Base-by-base conservation (phyloP, 1,140 invertebrate species). In the Drosophila suzukii region DNA sequence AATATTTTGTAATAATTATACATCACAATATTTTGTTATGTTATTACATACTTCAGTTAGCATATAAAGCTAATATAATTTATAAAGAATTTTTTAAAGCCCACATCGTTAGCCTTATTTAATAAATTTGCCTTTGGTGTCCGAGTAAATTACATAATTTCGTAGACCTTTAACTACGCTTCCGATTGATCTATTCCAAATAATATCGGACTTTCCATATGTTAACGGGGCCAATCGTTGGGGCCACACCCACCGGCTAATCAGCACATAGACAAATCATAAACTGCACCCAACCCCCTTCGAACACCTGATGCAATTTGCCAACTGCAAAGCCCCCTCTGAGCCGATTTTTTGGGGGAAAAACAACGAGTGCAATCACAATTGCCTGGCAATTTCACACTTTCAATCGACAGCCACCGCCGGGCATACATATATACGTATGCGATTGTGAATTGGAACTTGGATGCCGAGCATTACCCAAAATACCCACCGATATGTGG, bases 331-430 rank as follows among this genome's bases (percentile, higher is more conserved):
- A 27, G 24, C 66, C 66, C 65, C 66, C 60, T 68, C 60, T 13
- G 24, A 66, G 49, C 66, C 47, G 32, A 38, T 39, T 49, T 61
- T 62, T 58, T 56, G 59, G 51, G 46, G 59, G 60, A 75, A 75
- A 73, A 63, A 77, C 60, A 73, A 67, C 30, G 44, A 47, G 65
- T 60, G 70, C 83, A 86, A 86, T 86, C 83, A 86, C 83, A 88
- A 86, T 83, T 88, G 83, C 79, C 88, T 83, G 77, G 84, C 79
- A 88, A 88, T 88, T 88, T 88, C 83, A 88, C 83, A 88, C 83
- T 88, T 88, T 88, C 83, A 88, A 88, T 88, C 79, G 79, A 65
- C 27, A 49, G 49, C 72, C 51, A 81, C 81, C 74, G 73, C 67
- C 77, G 67, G 81, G 73, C 73, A 85, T 51, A 58, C 30, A n/a